Base-by-base conservation (phyloP, 2,797 vertebrate genomes). In the Alcedo atthis region DNA sequence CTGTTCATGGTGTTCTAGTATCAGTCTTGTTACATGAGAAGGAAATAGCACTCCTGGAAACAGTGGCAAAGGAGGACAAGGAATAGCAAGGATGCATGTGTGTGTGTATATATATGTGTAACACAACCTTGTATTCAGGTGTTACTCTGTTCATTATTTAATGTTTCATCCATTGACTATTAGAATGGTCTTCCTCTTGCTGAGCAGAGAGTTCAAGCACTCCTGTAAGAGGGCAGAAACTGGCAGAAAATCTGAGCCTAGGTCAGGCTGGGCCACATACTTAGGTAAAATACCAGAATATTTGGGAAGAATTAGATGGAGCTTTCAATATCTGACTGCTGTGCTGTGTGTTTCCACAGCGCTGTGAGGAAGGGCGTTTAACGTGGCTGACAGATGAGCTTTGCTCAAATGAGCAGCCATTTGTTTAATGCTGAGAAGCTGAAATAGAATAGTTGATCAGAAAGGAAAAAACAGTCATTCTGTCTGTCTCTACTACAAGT, bases 361-460 rank as follows among this genome's bases (percentile, higher is more conserved):
- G 25, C 77, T 63, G 8, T 37, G 73, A 80, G 48, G 84, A 89
- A 82, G 46, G 40, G 22, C 25, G 15, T 81, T 49, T 68, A 69
- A 71, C 4, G 26, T 24, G 59, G 73, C 30, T 89, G 70, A 28
- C 33, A 75, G 58, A 58, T 76, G 48, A 74, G 33, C 81, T 90
- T 69, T 90, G 84, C 86, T 94, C 43, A 92, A 90, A 85, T 68
- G 89, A 96, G 70, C 11, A 93, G 54, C 37, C 3, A 12, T 30
- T 84, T 81, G 70, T 70, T 84, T 80, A 82, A 81, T 90, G 57
- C 49, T 80, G 32, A 91, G 78, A 92, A 85, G 85, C 54, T 90
- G 77, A 80, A 94, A 82, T 57, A 71, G 51, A 81, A 33, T 45
- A 67, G 37, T 62, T 93, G 51, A 90, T 94, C 18, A 85, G 86